These are phyloP conservation scores for Siderastrea siderea DNA, from an alignment of 92 coral and sea anemone genomes.

Conservation along the genomic window DNA sequence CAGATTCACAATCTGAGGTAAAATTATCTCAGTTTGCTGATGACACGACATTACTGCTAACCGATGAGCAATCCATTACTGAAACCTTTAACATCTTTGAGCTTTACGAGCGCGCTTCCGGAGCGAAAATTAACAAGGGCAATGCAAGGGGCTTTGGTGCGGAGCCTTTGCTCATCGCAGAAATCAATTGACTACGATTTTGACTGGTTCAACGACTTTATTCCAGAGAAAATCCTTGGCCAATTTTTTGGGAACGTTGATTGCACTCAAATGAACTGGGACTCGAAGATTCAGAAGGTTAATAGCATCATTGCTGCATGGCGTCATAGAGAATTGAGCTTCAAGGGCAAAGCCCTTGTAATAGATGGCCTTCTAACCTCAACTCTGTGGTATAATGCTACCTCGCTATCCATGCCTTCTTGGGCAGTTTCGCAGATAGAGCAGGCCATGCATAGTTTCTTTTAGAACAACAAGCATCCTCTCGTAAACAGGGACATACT, in stretches of 20 bases:
- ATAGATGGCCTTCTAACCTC: slow-evolving; percentile 7
- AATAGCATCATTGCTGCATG: neutral
- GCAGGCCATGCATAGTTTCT: neutral
- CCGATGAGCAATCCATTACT: neutral
- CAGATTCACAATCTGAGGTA: too few relatives aligned
- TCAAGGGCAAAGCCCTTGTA: neutral
- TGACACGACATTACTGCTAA: neutral
- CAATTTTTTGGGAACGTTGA: slow-evolving; percentile 12
- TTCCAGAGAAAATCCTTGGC: slow-evolving; percentile 6
- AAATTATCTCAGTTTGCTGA: neutral
- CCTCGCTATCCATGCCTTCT: neutral
- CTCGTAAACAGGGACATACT: neutral
- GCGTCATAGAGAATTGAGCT: neutral
- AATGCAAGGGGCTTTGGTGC: slow-evolving; percentile 25
- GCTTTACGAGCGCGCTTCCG: slow-evolving; percentile 12
- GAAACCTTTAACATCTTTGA: neutral
- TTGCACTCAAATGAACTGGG: neutral
- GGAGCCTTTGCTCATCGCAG: neutral
- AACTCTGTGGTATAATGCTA: neutral
- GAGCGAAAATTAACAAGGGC: neutral
- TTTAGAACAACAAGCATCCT: neutral
- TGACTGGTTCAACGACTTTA: slow-evolving; percentile 12
- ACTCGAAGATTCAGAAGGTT: neutral
- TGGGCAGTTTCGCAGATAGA: slow-evolving; percentile 13
- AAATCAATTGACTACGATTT: neutral